Base-by-base conservation (phyloP, 2,113 vertebrate species). In the Blennius ocellaris region DNA sequence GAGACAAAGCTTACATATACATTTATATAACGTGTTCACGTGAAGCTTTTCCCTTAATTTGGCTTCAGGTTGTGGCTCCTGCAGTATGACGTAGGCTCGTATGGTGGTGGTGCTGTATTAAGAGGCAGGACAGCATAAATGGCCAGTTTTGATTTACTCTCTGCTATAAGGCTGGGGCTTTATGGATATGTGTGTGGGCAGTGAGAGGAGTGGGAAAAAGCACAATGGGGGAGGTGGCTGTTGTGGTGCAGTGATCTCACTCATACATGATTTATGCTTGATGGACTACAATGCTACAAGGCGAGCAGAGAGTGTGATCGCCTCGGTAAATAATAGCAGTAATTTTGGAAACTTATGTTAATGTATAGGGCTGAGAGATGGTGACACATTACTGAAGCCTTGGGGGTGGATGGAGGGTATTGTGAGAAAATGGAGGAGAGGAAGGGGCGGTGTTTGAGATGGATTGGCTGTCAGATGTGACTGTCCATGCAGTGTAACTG, bases 201-300 rank as follows among this genome's bases (percentile, higher is more conserved):
- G 41, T 1, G 8, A 44, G 61, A 39, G 73, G 15, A 44, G 60
- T 12, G 52, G 58, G 59, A 41, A 41, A 41, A 59, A 36, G 45
- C 53, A 61, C 5, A 1, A 21, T 0, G 40, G 70, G 58, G 63
- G 78, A 68, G 83, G 69, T 67, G 70, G 52, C 80, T 71, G 64
- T 64, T 84, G 82, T 73, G 74, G 72, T 85, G 84, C 82, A 87
- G 80, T 89, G 89, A 89, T 86, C 83, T 90, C 87, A 87, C 90
- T 82, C 77, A 89, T 89, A 79, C 78, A 91, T 89, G 84, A 89
- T 90, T 87, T 79, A 90, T 70, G 66, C 80, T 62, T 77, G 78
- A 83, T 87, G 72, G 84, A 74, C 81, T 54, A 69, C 66, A 74
- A 69, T 69, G 73, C 80, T 69, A 58, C n/a, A 36, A 57, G 74